Evolutionary conservation across 2,888 invertebrate species (phyloP).

Genomic region (Amorpha juglandis): DNA sequence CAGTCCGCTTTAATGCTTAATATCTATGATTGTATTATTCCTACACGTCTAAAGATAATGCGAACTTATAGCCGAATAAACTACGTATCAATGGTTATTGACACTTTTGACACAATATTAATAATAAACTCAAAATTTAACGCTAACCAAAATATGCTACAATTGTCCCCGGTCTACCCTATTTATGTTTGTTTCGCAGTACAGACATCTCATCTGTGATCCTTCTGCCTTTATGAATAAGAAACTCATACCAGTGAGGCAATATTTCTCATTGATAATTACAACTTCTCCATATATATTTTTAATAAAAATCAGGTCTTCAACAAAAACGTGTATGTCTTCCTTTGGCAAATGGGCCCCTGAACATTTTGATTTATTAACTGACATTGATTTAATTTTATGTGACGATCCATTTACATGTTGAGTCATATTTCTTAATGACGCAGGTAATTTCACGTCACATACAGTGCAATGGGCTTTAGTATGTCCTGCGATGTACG

Average conservation of each 20-base stretch:
- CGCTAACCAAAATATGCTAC: too few relatives aligned
- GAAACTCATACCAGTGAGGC: background rate
- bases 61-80: too few relatives aligned
- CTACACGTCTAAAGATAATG: too few relatives aligned
- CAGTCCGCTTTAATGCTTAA: too few relatives aligned
- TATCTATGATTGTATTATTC: too few relatives aligned
- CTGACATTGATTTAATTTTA: slow-evolving; percentile 28
- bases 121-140: too few relatives aligned
- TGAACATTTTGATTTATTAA: slow-evolving; percentile 30
- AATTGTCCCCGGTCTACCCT: too few relatives aligned
- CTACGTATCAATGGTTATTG: too few relatives aligned
- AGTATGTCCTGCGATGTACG: slow-evolving; percentile 27
- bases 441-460: slow-evolving; percentile 32
- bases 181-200: background rate
- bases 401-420: slow-evolving; percentile 29
- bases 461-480: slow-evolving; percentile 38
- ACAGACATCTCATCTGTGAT: background rate
- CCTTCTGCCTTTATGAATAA: background rate
- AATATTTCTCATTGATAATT: slow-evolving; percentile 1
- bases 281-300: background rate
- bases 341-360: slow-evolving; percentile 5
- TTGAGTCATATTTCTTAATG: slow-evolving; percentile 32
- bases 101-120: too few relatives aligned
- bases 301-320: background rate
- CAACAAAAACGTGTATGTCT: slow-evolving; percentile 19